These are phyloP conservation scores for Orthonyx spaldingii DNA, from an alignment of 2,113 vertebrate species.

Conservation along the genomic window DNA sequence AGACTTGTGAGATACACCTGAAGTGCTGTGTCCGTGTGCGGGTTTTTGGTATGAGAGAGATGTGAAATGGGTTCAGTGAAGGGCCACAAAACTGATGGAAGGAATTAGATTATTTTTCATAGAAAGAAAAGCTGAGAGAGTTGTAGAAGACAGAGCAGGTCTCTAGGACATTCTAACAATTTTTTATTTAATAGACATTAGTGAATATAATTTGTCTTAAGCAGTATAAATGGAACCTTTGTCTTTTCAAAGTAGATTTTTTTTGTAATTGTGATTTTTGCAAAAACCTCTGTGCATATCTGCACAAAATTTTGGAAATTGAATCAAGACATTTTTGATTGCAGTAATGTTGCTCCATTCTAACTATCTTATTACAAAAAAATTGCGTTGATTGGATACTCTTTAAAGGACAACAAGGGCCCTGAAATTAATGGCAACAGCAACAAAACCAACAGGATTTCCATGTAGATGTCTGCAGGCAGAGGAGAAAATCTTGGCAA, in stretches of 20 bases:
- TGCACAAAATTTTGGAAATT: not conserved
- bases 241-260: not conserved
- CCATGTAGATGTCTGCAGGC: not conserved
- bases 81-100: not conserved
- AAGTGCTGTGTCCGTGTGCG: not conserved
- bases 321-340: not conserved
- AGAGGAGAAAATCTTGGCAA: constrained; percentile 25
- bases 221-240: not conserved
- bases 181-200: not conserved
- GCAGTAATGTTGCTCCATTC: not conserved
- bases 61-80: not conserved
- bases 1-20: not conserved
- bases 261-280: not conserved
- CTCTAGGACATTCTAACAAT: not conserved
- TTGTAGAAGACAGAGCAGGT: not conserved
- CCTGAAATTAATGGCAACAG: not conserved
- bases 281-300: not conserved
- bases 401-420: not conserved
- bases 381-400: not conserved
- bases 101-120: not conserved
- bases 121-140: not conserved
- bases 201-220: not conserved
- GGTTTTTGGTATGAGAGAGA: accelerated
- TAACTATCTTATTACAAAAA: not conserved
- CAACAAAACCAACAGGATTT: not conserved